Evolutionary conservation across 2,113 vertebrate species (phyloP).

Genomic region (Martes martes): DNA sequence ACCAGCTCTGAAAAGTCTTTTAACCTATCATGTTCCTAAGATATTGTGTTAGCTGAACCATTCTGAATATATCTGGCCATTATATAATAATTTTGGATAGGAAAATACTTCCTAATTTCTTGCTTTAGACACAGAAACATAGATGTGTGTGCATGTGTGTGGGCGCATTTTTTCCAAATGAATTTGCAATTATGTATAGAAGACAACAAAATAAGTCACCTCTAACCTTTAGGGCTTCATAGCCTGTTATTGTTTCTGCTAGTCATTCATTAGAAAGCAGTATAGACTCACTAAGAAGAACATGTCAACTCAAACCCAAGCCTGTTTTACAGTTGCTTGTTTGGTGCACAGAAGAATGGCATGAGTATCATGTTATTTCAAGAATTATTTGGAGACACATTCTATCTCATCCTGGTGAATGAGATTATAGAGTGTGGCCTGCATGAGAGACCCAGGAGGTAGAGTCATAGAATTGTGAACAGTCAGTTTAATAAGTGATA

Average conservation of each 20-base stretch:
- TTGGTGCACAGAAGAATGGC: not conserved
- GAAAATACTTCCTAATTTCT: not conserved
- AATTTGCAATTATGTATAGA: not conserved
- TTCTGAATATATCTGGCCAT: not conserved
- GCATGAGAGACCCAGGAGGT: not conserved
- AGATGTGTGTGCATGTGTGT: not conserved
- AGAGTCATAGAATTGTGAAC: not conserved
- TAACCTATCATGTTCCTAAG: not conserved
- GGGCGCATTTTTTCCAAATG: not conserved
- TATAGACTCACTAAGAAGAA: not conserved
- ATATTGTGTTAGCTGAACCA: constrained; percentile 12
- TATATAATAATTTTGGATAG: not conserved
- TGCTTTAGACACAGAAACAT: not conserved
- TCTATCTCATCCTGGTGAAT: not conserved
- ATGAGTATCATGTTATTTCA: not conserved
- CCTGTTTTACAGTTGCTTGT: not conserved
- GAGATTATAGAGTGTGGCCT: not conserved
- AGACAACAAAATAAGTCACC: not conserved
- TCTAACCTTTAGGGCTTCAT: not conserved
- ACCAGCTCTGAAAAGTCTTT: constrained; percentile 34
- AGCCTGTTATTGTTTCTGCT: not conserved
- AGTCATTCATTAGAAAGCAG: not conserved
- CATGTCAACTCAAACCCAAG: not conserved
- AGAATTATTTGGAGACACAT: not conserved
- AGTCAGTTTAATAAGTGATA: not conserved